Percentiles rank a stretch among this genome's conserved stretches.
Evolutionary conservation across 2,113 vertebrate species (phyloP).

Genomic region (Asarcornis scutulata): DNA sequence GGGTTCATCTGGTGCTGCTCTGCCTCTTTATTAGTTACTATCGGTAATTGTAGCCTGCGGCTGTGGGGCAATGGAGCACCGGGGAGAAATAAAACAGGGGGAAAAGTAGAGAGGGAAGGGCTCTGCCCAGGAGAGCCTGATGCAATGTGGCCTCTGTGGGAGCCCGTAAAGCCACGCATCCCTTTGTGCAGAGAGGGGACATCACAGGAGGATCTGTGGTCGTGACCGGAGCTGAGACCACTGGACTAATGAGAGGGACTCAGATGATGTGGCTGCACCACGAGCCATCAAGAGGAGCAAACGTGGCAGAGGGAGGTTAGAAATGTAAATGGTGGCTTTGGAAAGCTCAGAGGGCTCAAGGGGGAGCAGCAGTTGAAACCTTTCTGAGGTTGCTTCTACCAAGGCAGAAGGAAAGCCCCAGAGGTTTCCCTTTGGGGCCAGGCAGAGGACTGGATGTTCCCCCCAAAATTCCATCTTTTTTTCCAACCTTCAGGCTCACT

Average conservation of each 20-base stretch:
- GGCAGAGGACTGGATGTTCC: neutral
- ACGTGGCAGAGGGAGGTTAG: neutral
- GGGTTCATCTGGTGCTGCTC: neutral
- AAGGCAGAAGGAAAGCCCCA: neutral
- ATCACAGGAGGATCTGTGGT: rapidly evolving
- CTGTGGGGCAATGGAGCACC: neutral
- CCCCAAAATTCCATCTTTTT: neutral
- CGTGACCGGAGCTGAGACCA: neutral
- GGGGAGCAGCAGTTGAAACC: neutral
- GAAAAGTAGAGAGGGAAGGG: neutral
- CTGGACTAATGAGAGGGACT: neutral
- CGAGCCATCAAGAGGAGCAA: neutral
- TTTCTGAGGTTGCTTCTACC: neutral
- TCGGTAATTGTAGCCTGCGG: slow-evolving; percentile 33
- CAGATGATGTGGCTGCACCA: neutral
- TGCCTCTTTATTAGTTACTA: slow-evolving; percentile 5
- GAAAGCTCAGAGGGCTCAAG: neutral
- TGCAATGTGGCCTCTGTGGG: rapidly evolving
- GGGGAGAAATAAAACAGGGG: neutral
- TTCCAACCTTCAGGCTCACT: neutral
- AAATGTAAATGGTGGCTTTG: neutral
- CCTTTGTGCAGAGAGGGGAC: neutral
- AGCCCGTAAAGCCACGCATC: rapidly evolving
- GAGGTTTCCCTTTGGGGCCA: rapidly evolving
- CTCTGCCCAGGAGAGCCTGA: neutral